phyloP scores from a whole-genome alignment of 2,888 invertebrate genomes.

The Chaitophorus viminalis region DNA sequence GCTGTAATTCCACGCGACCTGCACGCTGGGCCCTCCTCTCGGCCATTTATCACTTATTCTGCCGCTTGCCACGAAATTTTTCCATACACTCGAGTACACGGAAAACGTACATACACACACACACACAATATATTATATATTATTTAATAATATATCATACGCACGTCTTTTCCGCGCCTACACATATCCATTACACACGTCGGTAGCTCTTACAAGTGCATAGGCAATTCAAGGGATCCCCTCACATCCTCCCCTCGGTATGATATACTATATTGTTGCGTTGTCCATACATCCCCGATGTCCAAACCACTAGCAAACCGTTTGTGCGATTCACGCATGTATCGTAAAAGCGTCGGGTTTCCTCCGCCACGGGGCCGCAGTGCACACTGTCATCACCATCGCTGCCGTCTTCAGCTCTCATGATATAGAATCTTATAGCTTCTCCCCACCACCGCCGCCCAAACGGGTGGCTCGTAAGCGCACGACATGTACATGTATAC shows the following conservation, averaged over 20 bases:
- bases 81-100: background rate
- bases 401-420: background rate
- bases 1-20: background rate
- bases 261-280: background rate
- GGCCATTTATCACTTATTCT: constrained; percentile 46
- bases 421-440: background rate
- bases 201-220: background rate
- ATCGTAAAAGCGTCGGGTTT: background rate
- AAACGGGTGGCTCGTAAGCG: too few species aligned
- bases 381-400: background rate
- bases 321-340: background rate
- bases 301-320: background rate
- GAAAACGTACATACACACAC: background rate
- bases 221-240: background rate
- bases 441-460: background rate
- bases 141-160: background rate
- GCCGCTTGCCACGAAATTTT: constrained; percentile 1
- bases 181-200: background rate
- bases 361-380: background rate
- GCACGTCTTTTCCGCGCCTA: background rate
- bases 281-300: background rate
- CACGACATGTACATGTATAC: too few species aligned
- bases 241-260: background rate
- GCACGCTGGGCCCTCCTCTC: background rate
- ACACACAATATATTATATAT: background rate